Base-by-base conservation (phyloP, 2,888 invertebrate genomes). In the Cephonodes hylas region DNA sequence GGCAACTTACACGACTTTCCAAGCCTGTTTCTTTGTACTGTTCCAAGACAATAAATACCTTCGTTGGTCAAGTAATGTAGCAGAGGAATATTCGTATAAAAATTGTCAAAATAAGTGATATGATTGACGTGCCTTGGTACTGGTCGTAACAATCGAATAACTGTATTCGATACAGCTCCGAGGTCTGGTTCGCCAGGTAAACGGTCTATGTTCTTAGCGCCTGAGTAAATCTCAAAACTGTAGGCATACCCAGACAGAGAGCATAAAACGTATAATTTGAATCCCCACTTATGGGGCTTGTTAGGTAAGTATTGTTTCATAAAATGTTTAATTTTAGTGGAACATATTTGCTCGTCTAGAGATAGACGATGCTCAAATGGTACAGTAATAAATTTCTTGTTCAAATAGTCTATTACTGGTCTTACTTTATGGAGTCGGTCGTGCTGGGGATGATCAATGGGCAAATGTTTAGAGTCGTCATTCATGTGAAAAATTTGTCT, bases 1-100 rank as follows among this genome's bases (percentile, higher is more conserved):
- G 76, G 75, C 68, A 77, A 70, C 67, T 79, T 75, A 44, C 44
- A 58, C 25, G 72, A 66, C 67, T 72, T 75, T 64, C 73, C 75
- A 59, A 76, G 70, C 61, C 77, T 71, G 71, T 78, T 77, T 68
- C 68, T 71, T 64, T 76, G 75, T 66, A 80, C 74, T 65, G 75
- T 78, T 62, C 75, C 76, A 65, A 76, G 70, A 69, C 71, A 73
- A 70, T 75, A 76, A 69, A 77, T 77, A 64, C 75, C 75, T 71
- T 76, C 66, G 58, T 76, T 73, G 65, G 67, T 61, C 66, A 77
- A 69, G 67, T 73, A 71, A 68, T 74, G 69, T 64, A 79, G 23
- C 64, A 79, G 69, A 69, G 74, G 72, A 66, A 77, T 66, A 65
- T 69, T 71, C 42, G 77, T 76, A 69, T 75, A 76, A 74, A 74